Base-by-base conservation (phyloP, 2,797 vertebrate genomes). In the Eulemur coronatus region DNA sequence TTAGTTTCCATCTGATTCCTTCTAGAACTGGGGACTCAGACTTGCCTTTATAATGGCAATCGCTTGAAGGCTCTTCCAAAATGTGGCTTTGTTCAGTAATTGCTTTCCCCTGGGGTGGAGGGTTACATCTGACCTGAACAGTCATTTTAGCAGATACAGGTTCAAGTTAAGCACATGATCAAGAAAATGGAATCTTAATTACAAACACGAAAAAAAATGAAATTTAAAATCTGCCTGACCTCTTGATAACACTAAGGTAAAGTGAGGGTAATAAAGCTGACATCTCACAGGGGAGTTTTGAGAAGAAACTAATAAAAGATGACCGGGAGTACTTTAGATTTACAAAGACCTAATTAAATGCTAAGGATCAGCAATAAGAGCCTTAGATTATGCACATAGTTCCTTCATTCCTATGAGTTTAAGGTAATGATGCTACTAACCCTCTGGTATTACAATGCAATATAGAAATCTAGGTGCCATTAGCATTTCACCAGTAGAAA, bases 331-430 rank as follows among this genome's bases (percentile, higher is more conserved):
- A 70, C 52, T 95, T 93, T 28, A 61, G 57, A 95, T 76, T 94
- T 93, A 89, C 86, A 95, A 89, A 97, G 89, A 82, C 79, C 86
- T 96, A 97, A 98, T 96, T 97, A 97, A 96, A 95, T 57, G 80
- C 50, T 38, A 94, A 92, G 79, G 79, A 94, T 96, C 52, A 80
- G 95, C 65, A 86, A 89, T 87, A 89, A 91, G 92, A 96, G 72
- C 63, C 91, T 52, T 75, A 89, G 91, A 85, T 67, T 86, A 81
- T 1, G 28, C 46, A 82, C 78, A 70, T 33, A 43, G 50, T 61
- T 88, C 85, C 48, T 96, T 80, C 24, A 84, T 30, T 57, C 41
- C 80, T 13, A 0, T 24, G 63, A 88, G 79, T 65, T 81, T 81
- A 65, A 43, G 78, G 78, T 28, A 22, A 43, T 0, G 17, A 59